Conservation (phyloP, 1,140 invertebrate species). For the Drosophila orosa region DNA sequence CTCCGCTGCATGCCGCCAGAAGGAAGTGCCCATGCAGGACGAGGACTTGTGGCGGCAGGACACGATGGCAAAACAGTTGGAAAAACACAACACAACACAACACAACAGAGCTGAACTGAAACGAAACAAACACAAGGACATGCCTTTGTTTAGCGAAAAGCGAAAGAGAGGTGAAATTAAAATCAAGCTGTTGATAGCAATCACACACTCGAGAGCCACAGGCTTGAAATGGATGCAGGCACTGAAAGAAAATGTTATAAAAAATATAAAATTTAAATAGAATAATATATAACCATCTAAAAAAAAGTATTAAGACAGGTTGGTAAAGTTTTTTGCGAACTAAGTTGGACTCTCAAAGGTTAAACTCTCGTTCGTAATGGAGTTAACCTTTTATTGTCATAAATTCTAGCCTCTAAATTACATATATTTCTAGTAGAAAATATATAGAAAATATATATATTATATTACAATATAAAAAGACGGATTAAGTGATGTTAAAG, state of each 20-base stretch:
- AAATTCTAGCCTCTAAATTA: too few species aligned
- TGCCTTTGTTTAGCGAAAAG: conserved; percentile 24
- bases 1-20: conserved; percentile 60
- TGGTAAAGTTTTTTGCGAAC: too few species aligned
- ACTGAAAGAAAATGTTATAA: not conserved
- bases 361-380: too few species aligned
- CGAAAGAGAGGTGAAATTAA: conserved; percentile 61
- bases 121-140: conserved; percentile 32
- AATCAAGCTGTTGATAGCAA: conserved; percentile 82
- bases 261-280: too few species aligned
- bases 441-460: too few species aligned
- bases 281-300: too few species aligned
- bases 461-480: too few species aligned
- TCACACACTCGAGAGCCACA: conserved; percentile 69
- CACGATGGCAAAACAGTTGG: conserved; percentile 52
- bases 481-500: not conserved
- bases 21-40: conserved; percentile 61
- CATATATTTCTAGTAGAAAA: too few species aligned
- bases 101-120: not conserved
- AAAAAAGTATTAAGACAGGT: not conserved
- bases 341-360: too few species aligned
- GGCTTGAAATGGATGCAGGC: conserved; percentile 45
- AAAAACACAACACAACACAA: conserved; percentile 20
- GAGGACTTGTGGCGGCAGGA: conserved; percentile 37
- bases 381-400: too few species aligned